Evolutionary conservation across 2,888 invertebrate species (phyloP).

Genomic region (Calameuta pallipes): DNA sequence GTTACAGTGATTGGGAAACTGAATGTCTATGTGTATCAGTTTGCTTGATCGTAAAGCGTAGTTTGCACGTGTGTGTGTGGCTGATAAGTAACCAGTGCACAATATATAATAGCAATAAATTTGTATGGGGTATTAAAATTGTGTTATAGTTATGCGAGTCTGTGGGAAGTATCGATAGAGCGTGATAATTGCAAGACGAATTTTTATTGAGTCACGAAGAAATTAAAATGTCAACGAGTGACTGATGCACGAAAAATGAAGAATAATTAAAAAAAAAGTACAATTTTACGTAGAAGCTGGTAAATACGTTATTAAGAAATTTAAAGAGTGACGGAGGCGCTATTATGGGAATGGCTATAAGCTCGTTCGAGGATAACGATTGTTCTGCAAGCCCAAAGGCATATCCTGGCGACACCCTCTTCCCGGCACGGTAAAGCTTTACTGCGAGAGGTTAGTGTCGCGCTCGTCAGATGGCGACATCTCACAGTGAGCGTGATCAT

Average conservation of each 20-base stretch:
- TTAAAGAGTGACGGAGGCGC: background rate
- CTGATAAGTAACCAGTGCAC: background rate
- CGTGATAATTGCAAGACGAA: background rate
- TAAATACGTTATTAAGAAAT: background rate
- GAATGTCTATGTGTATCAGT: background rate
- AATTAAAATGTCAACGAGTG: background rate
- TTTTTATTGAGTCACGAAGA: background rate
- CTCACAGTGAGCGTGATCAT: slow-evolving; percentile 46
- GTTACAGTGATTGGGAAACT: background rate
- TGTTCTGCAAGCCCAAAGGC: background rate
- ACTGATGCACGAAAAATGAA: background rate
- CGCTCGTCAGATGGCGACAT: slow-evolving; percentile 50
- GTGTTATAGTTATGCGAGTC: background rate
- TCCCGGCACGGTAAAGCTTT: slow-evolving; percentile 1
- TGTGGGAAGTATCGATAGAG: background rate
- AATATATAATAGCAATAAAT: background rate
- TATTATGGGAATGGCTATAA: background rate
- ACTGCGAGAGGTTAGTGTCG: background rate
- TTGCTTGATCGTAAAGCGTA: background rate
- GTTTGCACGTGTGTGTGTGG: background rate
- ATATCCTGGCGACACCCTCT: slow-evolving; percentile 20
- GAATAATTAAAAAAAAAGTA: background rate
- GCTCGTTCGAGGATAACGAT: background rate
- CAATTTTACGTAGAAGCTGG: background rate
- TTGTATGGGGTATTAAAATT: background rate